Evolutionary conservation across 2,113 vertebrate genomes (phyloP).

Genomic region (Turdus rufiventris): DNA sequence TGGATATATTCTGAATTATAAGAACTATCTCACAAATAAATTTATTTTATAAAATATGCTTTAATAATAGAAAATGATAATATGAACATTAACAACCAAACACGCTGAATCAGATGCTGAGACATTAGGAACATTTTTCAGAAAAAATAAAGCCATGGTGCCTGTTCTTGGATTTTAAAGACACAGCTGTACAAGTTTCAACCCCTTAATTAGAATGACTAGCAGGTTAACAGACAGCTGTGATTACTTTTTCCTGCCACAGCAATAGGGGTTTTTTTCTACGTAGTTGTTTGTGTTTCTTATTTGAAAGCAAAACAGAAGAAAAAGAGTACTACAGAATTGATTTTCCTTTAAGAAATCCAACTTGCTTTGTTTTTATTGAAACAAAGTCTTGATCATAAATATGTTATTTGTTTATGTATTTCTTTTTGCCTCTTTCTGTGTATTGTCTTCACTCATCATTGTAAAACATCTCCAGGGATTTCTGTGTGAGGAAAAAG

Average conservation of each 20-base stretch:
- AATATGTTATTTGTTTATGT: neutral
- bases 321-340: neutral
- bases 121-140: neutral
- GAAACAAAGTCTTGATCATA: neutral
- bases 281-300: neutral
- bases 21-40: neutral
- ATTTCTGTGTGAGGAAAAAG: neutral
- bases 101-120: neutral
- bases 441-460: neutral
- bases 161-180: neutral
- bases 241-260: neutral
- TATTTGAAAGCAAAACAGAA: neutral
- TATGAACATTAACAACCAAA: neutral
- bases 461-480: neutral
- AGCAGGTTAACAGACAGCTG: neutral
- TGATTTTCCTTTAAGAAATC: neutral
- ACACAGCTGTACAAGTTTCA: neutral
- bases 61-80: neutral
- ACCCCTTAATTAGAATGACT: neutral
- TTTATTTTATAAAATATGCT: neutral
- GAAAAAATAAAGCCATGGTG: neutral
- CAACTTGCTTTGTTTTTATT: neutral
- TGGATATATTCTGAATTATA: neutral
- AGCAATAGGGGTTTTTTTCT: neutral
- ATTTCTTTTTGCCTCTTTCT: neutral